Base-by-base conservation (phyloP, 2,888 invertebrate species). In the Trachelus tabidus region DNA sequence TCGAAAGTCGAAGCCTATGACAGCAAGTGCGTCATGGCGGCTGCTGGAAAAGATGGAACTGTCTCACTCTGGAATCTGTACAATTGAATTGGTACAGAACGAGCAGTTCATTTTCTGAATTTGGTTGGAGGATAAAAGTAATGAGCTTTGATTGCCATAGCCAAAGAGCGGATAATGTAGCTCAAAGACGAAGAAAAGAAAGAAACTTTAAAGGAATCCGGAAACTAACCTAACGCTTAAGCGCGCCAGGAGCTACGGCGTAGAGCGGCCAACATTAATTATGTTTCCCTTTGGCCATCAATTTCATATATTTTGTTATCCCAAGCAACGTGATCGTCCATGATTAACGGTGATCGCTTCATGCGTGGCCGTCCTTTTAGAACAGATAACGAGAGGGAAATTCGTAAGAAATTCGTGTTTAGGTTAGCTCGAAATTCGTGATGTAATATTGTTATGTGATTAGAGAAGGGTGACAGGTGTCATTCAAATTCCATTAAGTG, bases 51-150 rank as follows among this genome's bases (percentile, higher is more conserved):
- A 81, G 96, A 97, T 91, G 95, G 95, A 83, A 94, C 94, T 87
- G 95, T 97, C 84, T 95, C 96, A 9, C 93, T 97, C 78, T 97
- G 96, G 96, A 95, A 96, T 92, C 93, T 97, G 86, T 97, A 96
- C 89, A 96, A 96, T 92, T 94, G 87, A 92, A 80, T 79, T 76
- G 56, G 23, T 6, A 23, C 23, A 56, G 9, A 23, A 56, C 9
- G 56, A 56, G 2, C 15, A 56, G 56, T 23, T 56, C 9, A 23
- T 56, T 23, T 56, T 56, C 9, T 56, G 2, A 56, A 56, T 23
- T 56, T 23, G 1, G 9, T 56, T 23, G 23, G 23, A 23, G 2
- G 56, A 56, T 56, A 6, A 56, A 23, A 56, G 2, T 23, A 56
- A 23, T 56, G 56, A 56, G 56, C 56, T 56, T 56, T 56, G 56